Conservation (phyloP, 2,888 invertebrate species). For the Bursaphelenchus okinawaensis region DNA sequence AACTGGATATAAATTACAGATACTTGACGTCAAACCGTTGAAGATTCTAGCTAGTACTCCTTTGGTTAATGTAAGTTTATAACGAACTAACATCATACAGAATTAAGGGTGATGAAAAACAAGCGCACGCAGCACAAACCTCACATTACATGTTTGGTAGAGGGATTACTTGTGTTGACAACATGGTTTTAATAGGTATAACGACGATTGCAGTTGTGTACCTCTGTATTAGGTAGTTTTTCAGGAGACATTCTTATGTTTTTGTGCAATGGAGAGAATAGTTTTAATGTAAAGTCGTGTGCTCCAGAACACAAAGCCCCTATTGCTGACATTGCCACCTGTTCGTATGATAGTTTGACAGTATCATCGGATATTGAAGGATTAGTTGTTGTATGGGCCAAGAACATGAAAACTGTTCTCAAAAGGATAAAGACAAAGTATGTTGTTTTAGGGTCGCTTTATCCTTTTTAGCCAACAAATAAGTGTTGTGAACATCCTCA, state of each 20-base stretch:
- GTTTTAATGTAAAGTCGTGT: slow-evolving; percentile 10
- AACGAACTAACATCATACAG: background rate
- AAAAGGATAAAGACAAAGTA: slow-evolving; percentile 42
- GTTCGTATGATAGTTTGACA: slow-evolving; percentile 51
- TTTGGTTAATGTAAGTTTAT: slow-evolving; percentile 11
- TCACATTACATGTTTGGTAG: slow-evolving; percentile 19
- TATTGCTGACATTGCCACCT: slow-evolving; percentile 50
- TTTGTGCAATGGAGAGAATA: slow-evolving; percentile 42
- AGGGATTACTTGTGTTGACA: slow-evolving; percentile 47
- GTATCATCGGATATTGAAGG: slow-evolving; percentile 42
- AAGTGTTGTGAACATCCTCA: slow-evolving; percentile 43
- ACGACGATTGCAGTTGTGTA: background rate
- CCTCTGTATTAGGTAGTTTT: slow-evolving; percentile 32
- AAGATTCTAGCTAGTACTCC: slow-evolving; percentile 16
- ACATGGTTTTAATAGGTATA: slow-evolving; percentile 40
- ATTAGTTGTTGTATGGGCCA: slow-evolving; percentile 46
- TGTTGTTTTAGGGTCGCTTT: background rate
- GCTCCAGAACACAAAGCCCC: slow-evolving; percentile 37
- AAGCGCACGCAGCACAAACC: background rate
- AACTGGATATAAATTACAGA: background rate
- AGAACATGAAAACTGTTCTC: slow-evolving; percentile 38
- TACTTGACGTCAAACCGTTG: slow-evolving; percentile 10
- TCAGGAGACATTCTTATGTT: slow-evolving; percentile 44
- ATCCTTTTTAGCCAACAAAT: slow-evolving; percentile 30
- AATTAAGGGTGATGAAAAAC: slow-evolving; percentile 10